phyloP scores from a whole-genome alignment of 2,888 invertebrate species.

The Agrochola macilenta region DNA sequence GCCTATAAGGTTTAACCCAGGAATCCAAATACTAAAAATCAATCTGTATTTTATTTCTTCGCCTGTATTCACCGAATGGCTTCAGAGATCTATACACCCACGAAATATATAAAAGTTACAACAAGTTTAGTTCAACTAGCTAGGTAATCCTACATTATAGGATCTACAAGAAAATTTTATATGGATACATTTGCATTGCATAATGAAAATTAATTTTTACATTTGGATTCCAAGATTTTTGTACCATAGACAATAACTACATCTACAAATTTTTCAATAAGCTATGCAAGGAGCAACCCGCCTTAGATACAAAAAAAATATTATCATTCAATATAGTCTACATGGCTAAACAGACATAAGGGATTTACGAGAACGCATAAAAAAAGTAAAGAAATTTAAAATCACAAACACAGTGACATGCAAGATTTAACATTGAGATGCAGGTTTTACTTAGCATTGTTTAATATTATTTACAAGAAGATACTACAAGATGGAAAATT shows the following conservation, averaged over 20 bases:
- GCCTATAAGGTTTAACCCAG: constrained; percentile 9
- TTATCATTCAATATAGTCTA: constrained; percentile 17
- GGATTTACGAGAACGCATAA: constrained; percentile 54
- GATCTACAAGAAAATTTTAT: neutral
- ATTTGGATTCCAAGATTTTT: constrained; percentile 38
- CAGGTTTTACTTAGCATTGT: constrained; percentile 16
- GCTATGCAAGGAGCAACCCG: constrained; percentile 31
- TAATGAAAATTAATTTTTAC: constrained; percentile 5
- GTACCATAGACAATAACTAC: constrained; percentile 27
- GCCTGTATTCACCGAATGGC: neutral
- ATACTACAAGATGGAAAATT: neutral
- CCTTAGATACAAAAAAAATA: constrained; percentile 19
- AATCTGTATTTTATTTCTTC: neutral
- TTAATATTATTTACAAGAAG: neutral
- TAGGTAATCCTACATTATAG: neutral
- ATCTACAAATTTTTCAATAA: constrained; percentile 26
- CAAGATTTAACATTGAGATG: constrained; percentile 22
- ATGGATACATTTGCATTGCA: neutral
- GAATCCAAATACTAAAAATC: constrained; percentile 32
- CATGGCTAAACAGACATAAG: constrained; percentile 1
- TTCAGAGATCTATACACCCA: neutral
- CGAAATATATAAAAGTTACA: neutral
- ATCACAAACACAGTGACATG: constrained; percentile 24
- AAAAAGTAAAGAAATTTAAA: constrained; percentile 31
- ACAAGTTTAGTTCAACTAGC: constrained; percentile 7